phyloP scores from a whole-genome alignment of 2,113 vertebrate genomes.

The Syrmaticus mikado region DNA sequence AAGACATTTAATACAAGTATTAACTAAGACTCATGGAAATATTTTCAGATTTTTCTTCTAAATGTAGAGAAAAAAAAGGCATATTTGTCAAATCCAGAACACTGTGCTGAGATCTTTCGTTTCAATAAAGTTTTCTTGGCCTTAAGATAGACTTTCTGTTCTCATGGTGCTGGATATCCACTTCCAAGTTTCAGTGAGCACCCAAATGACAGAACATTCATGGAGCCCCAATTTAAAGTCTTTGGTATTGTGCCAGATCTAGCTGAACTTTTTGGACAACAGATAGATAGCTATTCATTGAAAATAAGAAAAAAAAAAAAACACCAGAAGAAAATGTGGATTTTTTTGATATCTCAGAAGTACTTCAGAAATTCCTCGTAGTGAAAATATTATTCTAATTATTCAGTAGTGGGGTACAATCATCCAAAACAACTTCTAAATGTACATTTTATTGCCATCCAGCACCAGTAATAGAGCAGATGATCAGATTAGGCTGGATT shows the following conservation, averaged over 20 bases:
- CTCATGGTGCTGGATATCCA: background rate
- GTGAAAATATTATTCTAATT: background rate
- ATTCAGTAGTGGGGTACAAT: background rate
- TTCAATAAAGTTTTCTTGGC: background rate
- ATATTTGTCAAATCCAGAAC: background rate
- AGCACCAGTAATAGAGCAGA: background rate
- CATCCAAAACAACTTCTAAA: background rate
- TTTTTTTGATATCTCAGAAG: background rate
- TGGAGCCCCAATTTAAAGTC: background rate
- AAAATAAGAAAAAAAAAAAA: background rate
- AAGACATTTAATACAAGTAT: background rate
- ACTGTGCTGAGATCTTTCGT: background rate
- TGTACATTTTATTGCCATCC: background rate
- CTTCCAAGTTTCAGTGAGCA: background rate
- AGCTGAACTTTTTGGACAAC: background rate
- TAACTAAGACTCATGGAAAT: background rate
- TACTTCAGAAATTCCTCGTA: background rate
- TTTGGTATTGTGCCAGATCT: background rate
- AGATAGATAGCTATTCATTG: background rate
- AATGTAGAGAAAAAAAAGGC: background rate
- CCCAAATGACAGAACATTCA: background rate
- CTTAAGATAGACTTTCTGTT: background rate
- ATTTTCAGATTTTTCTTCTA: background rate
- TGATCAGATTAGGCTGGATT: background rate
- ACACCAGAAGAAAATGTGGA: background rate